Base-by-base conservation (phyloP, 64 coral and sea anemone genomes). In the Astreopora myriophthalma region DNA sequence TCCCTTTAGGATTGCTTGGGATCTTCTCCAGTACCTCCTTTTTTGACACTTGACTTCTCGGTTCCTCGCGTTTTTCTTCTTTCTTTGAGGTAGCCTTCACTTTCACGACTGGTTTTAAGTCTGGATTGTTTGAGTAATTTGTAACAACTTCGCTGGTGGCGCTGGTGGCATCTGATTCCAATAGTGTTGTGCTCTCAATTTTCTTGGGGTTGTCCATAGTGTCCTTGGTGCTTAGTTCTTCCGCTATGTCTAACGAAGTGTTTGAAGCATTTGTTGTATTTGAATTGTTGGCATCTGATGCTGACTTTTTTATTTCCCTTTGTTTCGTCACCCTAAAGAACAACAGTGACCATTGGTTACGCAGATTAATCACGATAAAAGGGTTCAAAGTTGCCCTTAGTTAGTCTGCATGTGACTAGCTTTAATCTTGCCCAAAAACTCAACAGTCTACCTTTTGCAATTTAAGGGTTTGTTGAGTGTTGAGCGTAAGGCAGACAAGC, bases 291-390 rank as follows among this genome's bases (percentile, higher is more conserved):
- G 79, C 12, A 39, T 83, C 79, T 13, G 79, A 20, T 13, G 52
- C 22, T 26, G 22, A 39, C 32, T 65, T 83, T 31, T 83, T 83
- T 17, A 34, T 83, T 58, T 83, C 79, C 58, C 57, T 83, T 64
- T 83, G 79, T 24, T 55, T 63, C 38, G 52, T 82, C 1, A 57
- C 22, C 33, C 79, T 83, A 33, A 22, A 64, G 37, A 29, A 51
- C 11, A 83, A 64, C 0, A 80, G 17, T 8, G 24, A 27, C n/a
- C 51, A 55, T 55, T 55, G 13, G 3, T 55, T 13, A 16, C 12
- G 12, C 8, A 68, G 20, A n/a, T n/a, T n/a, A n/a, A n/a, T n/a
- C n/a, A n/a, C n/a, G n/a, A n/a, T n/a, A n/a, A n/a, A n/a, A n/a
- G n/a, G n/a, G n/a, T n/a, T n/a, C n/a, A n/a, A n/a, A n/a, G n/a